Conservation (phyloP, 2,797 vertebrate species). For the Labeo calbasu region DNA sequence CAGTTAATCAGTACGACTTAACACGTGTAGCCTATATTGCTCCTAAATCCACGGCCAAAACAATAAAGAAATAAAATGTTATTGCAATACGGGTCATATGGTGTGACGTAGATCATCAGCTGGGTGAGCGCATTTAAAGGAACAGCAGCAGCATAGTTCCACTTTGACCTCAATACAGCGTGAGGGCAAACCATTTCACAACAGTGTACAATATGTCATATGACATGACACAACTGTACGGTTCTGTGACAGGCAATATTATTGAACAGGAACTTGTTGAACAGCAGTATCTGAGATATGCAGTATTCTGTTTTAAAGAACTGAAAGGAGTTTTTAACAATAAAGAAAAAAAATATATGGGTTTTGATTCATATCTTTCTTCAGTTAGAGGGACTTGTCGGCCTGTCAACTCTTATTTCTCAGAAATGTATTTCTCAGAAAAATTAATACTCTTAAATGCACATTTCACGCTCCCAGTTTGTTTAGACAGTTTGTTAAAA, state of each 20-base stretch:
- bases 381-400: not conserved
- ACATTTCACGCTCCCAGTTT: not conserved
- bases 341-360: not conserved
- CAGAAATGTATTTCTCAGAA: not conserved
- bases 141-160: not conserved
- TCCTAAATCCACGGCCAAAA: not conserved
- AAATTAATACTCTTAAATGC: not conserved
- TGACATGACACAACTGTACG: not conserved
- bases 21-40: not conserved
- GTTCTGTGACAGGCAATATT: not conserved
- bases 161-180: not conserved
- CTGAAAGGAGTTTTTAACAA: not conserved
- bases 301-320: not conserved
- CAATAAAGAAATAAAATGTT: not conserved
- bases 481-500: not conserved
- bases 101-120: slow-evolving; percentile 14
- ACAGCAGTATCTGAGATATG: not conserved
- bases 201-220: not conserved
- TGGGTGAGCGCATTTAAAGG: slow-evolving; percentile 29
- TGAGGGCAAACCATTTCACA: not conserved
- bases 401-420: not conserved
- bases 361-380: not conserved
- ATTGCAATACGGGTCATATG: not conserved
- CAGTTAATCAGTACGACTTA: not conserved
- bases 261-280: not conserved